Base-by-base conservation (phyloP, 2,888 invertebrate species). In the Hyalella azteca region DNA sequence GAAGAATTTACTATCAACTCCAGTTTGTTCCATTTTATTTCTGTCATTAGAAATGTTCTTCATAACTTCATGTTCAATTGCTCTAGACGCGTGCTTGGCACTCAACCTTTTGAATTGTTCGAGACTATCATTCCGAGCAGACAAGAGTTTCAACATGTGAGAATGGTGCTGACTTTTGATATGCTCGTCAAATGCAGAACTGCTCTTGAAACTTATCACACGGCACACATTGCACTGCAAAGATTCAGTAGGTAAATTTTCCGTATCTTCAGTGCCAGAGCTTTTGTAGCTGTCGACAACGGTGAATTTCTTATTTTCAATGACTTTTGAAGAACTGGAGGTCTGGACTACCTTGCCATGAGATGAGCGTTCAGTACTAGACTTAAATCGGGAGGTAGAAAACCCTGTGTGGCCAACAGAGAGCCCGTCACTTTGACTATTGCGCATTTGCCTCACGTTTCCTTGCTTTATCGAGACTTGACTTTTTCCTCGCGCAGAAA, bases 161-260 rank as follows among this genome's bases (percentile, higher is more conserved):
- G 45, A 22, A 41, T 75, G 75, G 26, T 75, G 41, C 41, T 29
- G 26, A 41, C 75, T 26, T 15, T 40, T 39, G 1, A 75, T 39
- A 45, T 75, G 75, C 11, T 39, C 26, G 9, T 41, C 26, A 11
- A 45, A 41, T n/a, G 0, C 45, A n/a, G 2, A 15, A 22, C 22
- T 11, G 5, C 15, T 29, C 13, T 45, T 41, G 29, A 45, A 75
- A 41, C 26, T 75, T 75, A 45, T 45, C 4, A 75, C 26, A n/a
- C 45, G 40, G 29, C 75, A 75, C 3, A 75, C 75, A 75, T 29
- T 41, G 45, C 75, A 75, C 13, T 29, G 36, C 40, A 75, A 45
- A 39, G 75, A 22, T 75, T 45, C 75, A 3, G 40, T 45, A 19
- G 75, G 75, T 75, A 75, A 39, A 0, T 5, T 73, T 4, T 29